Evolutionary conservation across 2,113 vertebrate species (phyloP), one percentile per base, ranked within the genome.

Genomic region (Zingel zingel): DNA sequence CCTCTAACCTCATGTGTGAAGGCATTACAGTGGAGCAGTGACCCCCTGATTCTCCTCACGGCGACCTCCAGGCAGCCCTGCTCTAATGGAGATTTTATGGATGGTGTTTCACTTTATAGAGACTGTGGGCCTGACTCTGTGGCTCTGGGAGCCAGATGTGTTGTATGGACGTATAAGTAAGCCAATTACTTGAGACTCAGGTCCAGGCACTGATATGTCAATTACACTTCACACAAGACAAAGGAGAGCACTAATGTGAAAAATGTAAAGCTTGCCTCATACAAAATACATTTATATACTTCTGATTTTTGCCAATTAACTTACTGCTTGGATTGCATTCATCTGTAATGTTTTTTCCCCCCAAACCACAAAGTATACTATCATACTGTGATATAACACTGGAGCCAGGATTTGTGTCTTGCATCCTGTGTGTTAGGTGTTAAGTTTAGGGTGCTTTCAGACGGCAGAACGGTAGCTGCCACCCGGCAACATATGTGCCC

Each of bases 61-160:
- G 8, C 69, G 90, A 92, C 91, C 93, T 90, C 90, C 81, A 74
- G 85, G 84, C 93, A 92, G 89, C 86, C 88, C 84, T 65, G 79
- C 88, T 87, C 92, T 94, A 93, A 94, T 94, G 93, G 92, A 94
- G 92, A 92, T 93, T 94, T 94, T 94, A 94, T 94, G 91, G 92
- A 92, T 82, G 90, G 87, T 88, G 90, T 92, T 93, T 89, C 87
- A 90, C 89, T 94, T 94, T 93, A 94, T 90, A 85, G 92, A 90
- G 88, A 91, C 86, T 73, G 82, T 77, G 83, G 80, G 80, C 70
- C 81, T 85, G 82, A 86, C 71, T 27, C 78, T 47, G 47, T 23
- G 4, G 84, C 88, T 93, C 91, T 94, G 93, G 86, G 86, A 91
- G 80, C 92, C 93, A 94, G 91, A 94, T 94, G 92, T 93, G 89